A percentile compares a stretch with the other conserved stretches of the same genome.
Evolutionary conservation across 1,140 invertebrate species (phyloP).

Genomic region (Drosophila jambulina): DNA sequence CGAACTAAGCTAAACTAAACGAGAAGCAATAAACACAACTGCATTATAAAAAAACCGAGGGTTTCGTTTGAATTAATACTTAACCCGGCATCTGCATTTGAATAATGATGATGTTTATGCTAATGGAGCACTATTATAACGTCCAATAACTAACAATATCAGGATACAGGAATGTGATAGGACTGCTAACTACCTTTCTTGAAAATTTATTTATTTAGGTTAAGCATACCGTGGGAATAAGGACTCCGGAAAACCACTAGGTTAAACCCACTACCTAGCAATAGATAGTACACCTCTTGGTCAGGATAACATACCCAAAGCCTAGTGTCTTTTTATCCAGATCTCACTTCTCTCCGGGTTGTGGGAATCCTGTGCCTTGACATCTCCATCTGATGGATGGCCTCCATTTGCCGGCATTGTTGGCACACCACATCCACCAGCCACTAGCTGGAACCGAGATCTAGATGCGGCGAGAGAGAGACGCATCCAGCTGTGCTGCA

Average conservation of each 20-base stretch:
- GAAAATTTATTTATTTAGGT: too few species aligned
- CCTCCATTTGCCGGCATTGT: conserved; percentile 56
- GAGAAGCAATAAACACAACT: conserved; percentile 69
- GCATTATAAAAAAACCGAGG: conserved; percentile 27
- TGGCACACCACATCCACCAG: conserved; percentile 44
- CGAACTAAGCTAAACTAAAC: conserved; percentile 55
- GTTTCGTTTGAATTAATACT: not conserved
- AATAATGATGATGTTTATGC: not conserved
- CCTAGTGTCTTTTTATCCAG: conserved; percentile 17
- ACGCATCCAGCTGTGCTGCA: conserved; percentile 76
- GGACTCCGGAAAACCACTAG: too few species aligned
- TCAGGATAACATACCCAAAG: not conserved
- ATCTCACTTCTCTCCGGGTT: conserved; percentile 10
- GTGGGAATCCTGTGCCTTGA: conserved; percentile 28
- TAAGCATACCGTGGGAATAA: not conserved
- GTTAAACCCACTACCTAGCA: not conserved
- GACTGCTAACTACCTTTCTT: not conserved
- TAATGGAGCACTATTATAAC: not conserved
- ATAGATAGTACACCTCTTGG: not conserved
- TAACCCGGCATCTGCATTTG: not conserved
- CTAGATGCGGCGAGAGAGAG: conserved; percentile 15
- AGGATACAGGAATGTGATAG: too few species aligned
- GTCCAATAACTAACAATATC: not conserved
- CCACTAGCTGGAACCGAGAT: conserved; percentile 9
- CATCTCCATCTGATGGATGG: conserved; percentile 46